phyloP scores from a whole-genome alignment of 2,797 vertebrate genomes.

The Alexandromys oeconomus region DNA sequence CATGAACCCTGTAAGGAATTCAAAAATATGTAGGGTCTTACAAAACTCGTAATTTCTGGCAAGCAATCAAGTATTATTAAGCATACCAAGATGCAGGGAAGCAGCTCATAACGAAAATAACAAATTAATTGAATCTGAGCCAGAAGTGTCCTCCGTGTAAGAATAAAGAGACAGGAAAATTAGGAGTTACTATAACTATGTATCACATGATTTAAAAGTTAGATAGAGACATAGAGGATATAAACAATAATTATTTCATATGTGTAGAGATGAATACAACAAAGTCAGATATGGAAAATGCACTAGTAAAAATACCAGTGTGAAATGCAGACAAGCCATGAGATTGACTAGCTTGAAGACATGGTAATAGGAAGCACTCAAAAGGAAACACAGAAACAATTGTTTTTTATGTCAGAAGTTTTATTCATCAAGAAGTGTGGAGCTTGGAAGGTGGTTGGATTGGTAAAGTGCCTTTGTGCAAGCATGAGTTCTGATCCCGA shows the following conservation, averaged over 20 bases:
- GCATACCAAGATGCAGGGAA: not conserved
- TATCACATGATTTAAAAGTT: constrained; percentile 7
- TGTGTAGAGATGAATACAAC: not conserved
- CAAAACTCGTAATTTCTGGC: not conserved
- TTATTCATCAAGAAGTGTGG: not conserved
- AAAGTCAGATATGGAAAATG: not conserved
- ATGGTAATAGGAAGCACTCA: not conserved
- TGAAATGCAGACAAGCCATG: not conserved
- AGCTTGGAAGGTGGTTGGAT: not conserved
- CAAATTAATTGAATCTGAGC: not conserved
- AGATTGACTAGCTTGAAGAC: not conserved
- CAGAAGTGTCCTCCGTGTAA: not conserved
- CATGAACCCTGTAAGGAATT: not conserved
- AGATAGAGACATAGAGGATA: not conserved
- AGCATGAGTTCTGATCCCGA: not conserved
- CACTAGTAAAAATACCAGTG: not conserved
- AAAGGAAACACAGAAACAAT: not conserved
- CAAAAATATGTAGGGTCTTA: not conserved
- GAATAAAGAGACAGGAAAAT: constrained; percentile 30
- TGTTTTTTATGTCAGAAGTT: not conserved
- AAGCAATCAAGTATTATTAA: not conserved
- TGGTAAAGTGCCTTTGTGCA: not conserved
- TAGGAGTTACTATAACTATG: not conserved
- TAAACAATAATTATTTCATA: constrained; percentile 1
- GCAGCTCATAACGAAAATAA: not conserved